phyloP scores from a whole-genome alignment of 2,113 vertebrate species.

The Pollimyrus isidori region DNA sequence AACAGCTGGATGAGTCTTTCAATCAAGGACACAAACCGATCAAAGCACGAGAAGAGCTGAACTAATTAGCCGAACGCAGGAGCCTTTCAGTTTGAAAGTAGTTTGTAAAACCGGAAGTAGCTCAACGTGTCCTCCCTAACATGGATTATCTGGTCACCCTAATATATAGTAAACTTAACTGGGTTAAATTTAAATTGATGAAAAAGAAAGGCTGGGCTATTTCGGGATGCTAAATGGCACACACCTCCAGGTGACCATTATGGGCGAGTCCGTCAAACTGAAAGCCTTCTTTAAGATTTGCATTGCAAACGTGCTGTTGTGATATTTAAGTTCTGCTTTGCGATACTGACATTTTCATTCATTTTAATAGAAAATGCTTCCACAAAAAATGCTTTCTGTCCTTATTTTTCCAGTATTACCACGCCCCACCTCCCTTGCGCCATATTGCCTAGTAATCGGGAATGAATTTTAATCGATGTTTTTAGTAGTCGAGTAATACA shows the following conservation, averaged over 20 bases:
- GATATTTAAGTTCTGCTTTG: not conserved
- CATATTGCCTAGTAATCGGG: not conserved
- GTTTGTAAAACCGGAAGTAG: too few species aligned
- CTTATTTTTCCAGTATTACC: not conserved
- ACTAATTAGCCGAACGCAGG: too few species aligned
- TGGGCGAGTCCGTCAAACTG: not conserved
- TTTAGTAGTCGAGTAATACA: not conserved
- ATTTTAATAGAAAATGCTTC: not conserved
- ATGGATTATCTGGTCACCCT: too few species aligned
- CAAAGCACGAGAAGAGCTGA: too few species aligned
- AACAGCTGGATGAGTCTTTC: too few species aligned
- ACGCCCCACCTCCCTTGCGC: not conserved
- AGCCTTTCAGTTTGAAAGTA: too few species aligned
- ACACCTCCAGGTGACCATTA: not conserved
- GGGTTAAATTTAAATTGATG: not conserved
- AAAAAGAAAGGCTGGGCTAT: not conserved
- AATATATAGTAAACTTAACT: not conserved
- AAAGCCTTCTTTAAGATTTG: not conserved
- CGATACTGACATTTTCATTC: not conserved
- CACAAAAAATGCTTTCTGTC: not conserved
- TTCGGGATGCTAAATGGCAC: not conserved
- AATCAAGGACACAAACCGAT: too few species aligned
- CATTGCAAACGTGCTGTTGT: not conserved
- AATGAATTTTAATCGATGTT: not conserved
- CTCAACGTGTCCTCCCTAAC: too few species aligned